Base-by-base conservation (phyloP, 1,140 invertebrate genomes). In the Idris sp. region DNA sequence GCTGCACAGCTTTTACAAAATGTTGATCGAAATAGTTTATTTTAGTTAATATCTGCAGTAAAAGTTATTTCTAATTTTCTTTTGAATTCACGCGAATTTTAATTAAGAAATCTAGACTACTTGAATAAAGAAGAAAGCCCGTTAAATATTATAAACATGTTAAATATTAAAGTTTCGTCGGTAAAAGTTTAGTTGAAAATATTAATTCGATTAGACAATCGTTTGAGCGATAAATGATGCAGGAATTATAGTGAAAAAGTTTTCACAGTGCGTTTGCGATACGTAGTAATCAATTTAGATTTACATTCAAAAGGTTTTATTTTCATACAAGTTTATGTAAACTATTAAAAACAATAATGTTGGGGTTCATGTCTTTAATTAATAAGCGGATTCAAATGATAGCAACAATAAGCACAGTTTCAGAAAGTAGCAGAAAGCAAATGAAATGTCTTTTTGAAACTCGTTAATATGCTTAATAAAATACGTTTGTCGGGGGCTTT, bases 391-490 rank as follows among this genome's bases (percentile, higher is more conserved):
- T 33, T 11, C 19, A 10, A 26, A 59, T 22, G 38, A 69, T 36
- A 11, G 46, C 13, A 58, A 58, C 30, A 48, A 69, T 59, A 69
- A 53, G 22, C n/a, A 31, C 16, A 16, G n/a, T 38, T 61, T 61
- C 46, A 54, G 40, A 62, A 54, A 46, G 33, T 61, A 30, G 59
- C 28, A 40, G 30, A 2, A 9, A 44, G 7, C 44, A 53, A 36
- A 43, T 64, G 31, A 64, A 64, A 64, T 73, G 58, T 62, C 49
- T 62, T 30, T 61, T 48, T 31, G 33, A 38, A 69, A 58, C 38
- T 69, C 46, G 46, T 69, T 53, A 53, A 48, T 35, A 53, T 59
- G 65, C 65, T 69, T 68, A 68, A 68, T 49, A 49, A 44, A 49
- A 41, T 58, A 33, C 43, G 51, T 49, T 68, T 58, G 51, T 58